Evolutionary conservation across 2,797 vertebrate species (phyloP).

Genomic region (Triplophysa yarkandensis): DNA sequence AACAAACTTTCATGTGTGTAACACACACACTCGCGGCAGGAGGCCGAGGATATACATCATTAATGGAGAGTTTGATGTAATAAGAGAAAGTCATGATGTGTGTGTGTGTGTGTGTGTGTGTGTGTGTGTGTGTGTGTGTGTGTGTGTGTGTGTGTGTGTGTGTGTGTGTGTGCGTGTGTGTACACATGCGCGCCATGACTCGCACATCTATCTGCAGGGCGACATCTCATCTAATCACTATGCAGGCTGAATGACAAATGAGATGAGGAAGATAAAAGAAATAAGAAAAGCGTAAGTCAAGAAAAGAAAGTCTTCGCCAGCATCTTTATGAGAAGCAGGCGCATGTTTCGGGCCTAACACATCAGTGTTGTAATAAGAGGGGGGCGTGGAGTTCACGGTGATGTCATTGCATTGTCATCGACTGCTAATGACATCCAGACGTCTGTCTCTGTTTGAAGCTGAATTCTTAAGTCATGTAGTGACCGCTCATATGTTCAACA

Average conservation of each 20-base stretch:
- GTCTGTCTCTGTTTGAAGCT: not conserved
- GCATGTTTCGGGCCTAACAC: slow-evolving; percentile 9
- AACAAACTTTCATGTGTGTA: slow-evolving; percentile 32
- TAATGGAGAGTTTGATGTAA: slow-evolving; percentile 32
- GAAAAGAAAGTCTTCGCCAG: slow-evolving; percentile 5
- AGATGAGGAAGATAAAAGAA: slow-evolving; percentile 51
- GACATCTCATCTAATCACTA: slow-evolving; percentile 76
- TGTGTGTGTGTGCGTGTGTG: slow-evolving; percentile 61
- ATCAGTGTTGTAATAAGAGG: not conserved
- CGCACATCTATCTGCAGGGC: slow-evolving; percentile 75
- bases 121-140: slow-evolving; percentile 53
- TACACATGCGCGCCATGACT: slow-evolving; percentile 67
- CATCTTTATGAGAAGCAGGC: slow-evolving; percentile 4
- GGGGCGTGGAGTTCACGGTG: slow-evolving; percentile 9
- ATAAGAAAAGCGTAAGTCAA: slow-evolving; percentile 5
- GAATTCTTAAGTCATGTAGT: not conserved
- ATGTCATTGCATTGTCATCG: slow-evolving; percentile 29
- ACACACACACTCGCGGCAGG: slow-evolving; percentile 48
- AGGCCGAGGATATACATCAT: slow-evolving; percentile 36
- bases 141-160: slow-evolving; percentile 53
- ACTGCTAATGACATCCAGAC: slow-evolving; percentile 26
- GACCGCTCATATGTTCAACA: not conserved
- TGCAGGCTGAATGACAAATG: slow-evolving; percentile 74
- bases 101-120: slow-evolving; percentile 52
- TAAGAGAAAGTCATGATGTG: slow-evolving; percentile 11